Evolutionary conservation across 2,113 vertebrate genomes (phyloP), one percentile per base, ranked within the genome.

Genomic region (Galeopterus variegatus): DNA sequence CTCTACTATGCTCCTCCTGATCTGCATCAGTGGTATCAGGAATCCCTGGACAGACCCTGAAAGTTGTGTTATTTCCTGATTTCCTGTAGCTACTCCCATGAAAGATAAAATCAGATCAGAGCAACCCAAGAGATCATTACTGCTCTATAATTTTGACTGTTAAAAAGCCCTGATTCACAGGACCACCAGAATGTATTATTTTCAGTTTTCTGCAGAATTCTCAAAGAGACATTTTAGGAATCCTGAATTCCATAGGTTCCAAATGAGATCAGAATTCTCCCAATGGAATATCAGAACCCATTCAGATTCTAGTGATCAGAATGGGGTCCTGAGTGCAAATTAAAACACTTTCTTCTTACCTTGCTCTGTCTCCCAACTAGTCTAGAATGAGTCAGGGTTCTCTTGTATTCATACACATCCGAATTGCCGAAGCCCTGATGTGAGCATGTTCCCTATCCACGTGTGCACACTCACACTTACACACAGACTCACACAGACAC

Each of bases 11-110:
- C 28, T 60, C 8, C 67, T 92, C 21, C 88, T 90, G 41, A 93
- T 75, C 72, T 58, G 62, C 58, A 26, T 70, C 81, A 85, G 77
- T 76, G 89, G 31, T 77, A 83, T 62, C 73, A 70, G 88, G 24
- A 81, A 89, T 93, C 31, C 28, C 64, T 70, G n/a, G 26, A 92
- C 65, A 89, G 73, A 41, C 26, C 28, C 48, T 41, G 33, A 7
- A 36, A 79, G 28, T 96, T 93, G n/a, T 83, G 73, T 79, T 95
- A 83, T 95, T 97, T 95, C 89, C 92, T 56, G 89, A 95, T n/a
- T 96, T 92, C 69, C 79, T 76, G 54, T 41, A 93, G 69, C 69
- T 83, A 72, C 31, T 45, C 26, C 36, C 10, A 45, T 33, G 50
- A 90, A 89, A 96, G 81, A 94, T 93, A 89, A 83, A 84, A 76